A percentile compares a stretch with the other conserved stretches of the same genome.
These are phyloP conservation scores for Spheniscus humboldti DNA, from an alignment of 2,797 vertebrate species.

Conservation along the genomic window DNA sequence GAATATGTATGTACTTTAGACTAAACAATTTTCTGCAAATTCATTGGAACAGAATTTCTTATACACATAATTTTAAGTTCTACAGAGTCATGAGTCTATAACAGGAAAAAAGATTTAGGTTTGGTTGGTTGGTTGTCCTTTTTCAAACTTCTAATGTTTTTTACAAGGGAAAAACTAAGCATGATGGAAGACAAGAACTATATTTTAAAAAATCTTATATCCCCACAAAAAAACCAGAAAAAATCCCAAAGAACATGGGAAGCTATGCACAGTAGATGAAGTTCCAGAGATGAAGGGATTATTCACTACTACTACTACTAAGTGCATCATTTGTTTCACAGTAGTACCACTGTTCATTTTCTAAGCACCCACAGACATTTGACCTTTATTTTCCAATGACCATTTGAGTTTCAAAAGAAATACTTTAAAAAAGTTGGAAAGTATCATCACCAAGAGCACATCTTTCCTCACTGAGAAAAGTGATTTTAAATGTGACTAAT, in stretches of 20 bases:
- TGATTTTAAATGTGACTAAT: background rate
- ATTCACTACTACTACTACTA: background rate
- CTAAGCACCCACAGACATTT: background rate
- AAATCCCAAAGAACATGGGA: background rate
- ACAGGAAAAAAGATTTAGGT: rapidly evolving
- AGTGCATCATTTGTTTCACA: background rate
- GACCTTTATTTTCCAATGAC: background rate
- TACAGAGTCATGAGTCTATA: background rate
- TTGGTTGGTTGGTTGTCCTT: rapidly evolving
- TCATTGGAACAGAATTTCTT: background rate
- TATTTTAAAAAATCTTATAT: background rate
- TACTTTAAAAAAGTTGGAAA: background rate
- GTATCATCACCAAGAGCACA: background rate
- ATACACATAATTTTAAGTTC: background rate
- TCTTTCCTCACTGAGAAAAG: background rate
- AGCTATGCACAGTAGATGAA: background rate
- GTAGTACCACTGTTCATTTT: background rate
- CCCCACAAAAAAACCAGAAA: background rate
- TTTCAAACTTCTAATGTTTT: background rate
- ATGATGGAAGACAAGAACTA: background rate
- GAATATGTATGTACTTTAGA: background rate
- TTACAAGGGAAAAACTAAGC: background rate
- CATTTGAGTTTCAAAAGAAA: background rate
- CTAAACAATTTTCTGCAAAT: background rate
- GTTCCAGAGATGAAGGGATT: background rate